Evolutionary conservation across 2,797 vertebrate species (phyloP).

Genomic region (Borostomias antarcticus): DNA sequence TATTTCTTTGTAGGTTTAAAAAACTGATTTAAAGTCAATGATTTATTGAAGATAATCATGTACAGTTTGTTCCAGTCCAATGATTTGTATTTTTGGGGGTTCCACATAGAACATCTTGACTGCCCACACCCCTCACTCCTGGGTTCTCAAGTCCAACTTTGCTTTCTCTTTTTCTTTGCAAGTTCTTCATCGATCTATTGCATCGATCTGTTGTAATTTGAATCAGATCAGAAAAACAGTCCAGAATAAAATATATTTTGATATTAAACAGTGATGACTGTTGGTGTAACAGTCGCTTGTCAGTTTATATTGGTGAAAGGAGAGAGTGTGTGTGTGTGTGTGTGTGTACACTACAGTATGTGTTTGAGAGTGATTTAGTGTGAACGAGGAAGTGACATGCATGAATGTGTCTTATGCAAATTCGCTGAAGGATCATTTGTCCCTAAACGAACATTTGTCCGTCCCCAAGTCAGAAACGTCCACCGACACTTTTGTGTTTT

Average conservation of each 20-base stretch:
- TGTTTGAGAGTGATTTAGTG: no score
- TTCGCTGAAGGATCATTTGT: no score
- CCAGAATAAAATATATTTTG: constrained; percentile 99
- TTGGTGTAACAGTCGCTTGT: not conserved
- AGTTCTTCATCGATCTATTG: constrained; percentile 89
- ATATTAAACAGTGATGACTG: constrained; percentile 82
- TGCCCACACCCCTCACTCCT: constrained; percentile 15
- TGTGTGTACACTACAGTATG: not conserved
- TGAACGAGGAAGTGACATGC: no score
- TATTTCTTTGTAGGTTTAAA: constrained; percentile 91
- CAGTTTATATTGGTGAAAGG: not conserved
- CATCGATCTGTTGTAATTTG: constrained; percentile 97
- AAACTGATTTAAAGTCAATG: constrained; percentile 69
- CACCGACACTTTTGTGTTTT: not conserved
- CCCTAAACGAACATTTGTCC: no score
- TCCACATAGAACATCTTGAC: constrained; percentile 36
- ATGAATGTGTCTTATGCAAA: no score
- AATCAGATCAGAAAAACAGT: constrained; percentile 96
- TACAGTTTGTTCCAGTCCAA: constrained; percentile 83
- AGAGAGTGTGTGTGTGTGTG: not conserved
- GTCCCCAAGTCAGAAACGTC: not conserved
- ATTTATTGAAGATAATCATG: constrained; percentile 86
- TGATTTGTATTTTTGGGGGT: constrained; percentile 78
- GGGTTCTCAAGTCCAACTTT: constrained; percentile 15
- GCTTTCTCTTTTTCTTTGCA: constrained; percentile 83